phyloP scores from a whole-genome alignment of 2,888 invertebrate species.

The Hecatera dysodea region DNA sequence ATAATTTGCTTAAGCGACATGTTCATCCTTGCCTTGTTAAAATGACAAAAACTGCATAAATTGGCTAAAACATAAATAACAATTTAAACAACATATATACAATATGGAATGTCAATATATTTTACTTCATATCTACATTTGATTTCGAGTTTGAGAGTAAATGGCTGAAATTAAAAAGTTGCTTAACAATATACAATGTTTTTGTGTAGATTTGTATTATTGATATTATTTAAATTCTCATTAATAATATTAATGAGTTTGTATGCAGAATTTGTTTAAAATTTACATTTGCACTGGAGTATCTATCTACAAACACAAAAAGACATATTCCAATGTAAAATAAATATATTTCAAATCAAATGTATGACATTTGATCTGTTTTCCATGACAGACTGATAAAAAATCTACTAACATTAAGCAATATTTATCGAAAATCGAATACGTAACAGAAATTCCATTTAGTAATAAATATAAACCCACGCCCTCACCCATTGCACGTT shows the following conservation, averaged over 20 bases:
- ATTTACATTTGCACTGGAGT: slow-evolving; percentile 84
- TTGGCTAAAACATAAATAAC: slow-evolving; percentile 70
- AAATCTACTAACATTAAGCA: slow-evolving; percentile 90
- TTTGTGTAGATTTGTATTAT: slow-evolving; percentile 76
- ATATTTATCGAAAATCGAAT: slow-evolving; percentile 89
- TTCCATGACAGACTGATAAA: slow-evolving; percentile 89
- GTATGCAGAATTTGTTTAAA: slow-evolving; percentile 76
- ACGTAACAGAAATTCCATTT: slow-evolving; percentile 87
- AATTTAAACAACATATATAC: slow-evolving; percentile 88
- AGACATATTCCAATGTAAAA: slow-evolving; percentile 90
- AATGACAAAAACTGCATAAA: slow-evolving; percentile 43
- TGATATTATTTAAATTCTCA: slow-evolving; percentile 74
- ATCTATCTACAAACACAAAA: slow-evolving; percentile 90
- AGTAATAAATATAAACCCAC: slow-evolving; percentile 82
- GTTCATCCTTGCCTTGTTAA: slow-evolving; percentile 18
- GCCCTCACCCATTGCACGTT: slow-evolving; percentile 79
- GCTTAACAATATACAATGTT: slow-evolving; percentile 87
- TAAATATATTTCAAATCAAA: slow-evolving; percentile 91
- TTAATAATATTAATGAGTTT: slow-evolving; percentile 70
- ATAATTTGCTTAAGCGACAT: slow-evolving; percentile 19
- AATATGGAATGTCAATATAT: slow-evolving; percentile 91
- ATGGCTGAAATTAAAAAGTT: slow-evolving; percentile 86
- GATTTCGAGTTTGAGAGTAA: slow-evolving; percentile 85
- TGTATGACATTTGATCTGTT: slow-evolving; percentile 90
- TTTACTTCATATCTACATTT: slow-evolving; percentile 89